Evolutionary conservation across 2,113 vertebrate genomes (phyloP).

Genomic region (Sander lucioperca): DNA sequence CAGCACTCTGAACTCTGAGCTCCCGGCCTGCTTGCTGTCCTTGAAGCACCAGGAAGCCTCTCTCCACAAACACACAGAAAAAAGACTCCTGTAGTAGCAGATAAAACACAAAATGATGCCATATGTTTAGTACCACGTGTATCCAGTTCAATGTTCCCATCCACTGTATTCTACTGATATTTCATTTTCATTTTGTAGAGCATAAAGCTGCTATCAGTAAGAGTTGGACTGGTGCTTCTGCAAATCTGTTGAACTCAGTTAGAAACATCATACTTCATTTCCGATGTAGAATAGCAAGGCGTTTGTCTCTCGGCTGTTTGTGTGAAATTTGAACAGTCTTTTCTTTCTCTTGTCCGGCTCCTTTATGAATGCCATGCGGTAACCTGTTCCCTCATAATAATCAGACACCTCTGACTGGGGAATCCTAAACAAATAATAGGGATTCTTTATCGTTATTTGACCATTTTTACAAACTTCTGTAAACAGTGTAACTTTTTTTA

Average conservation of each 20-base stretch:
- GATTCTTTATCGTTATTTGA: background rate
- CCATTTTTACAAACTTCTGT: background rate
- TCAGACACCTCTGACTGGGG: slow-evolving; percentile 53
- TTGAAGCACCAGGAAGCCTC: slow-evolving; percentile 76
- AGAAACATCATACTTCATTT: slow-evolving; percentile 77
- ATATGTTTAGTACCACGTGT: background rate
- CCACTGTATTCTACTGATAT: background rate
- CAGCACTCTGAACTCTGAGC: slow-evolving; percentile 40
- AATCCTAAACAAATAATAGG: slow-evolving; percentile 31
- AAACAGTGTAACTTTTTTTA: no score
- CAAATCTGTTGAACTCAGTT: background rate
- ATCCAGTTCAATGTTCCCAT: background rate
- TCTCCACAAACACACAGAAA: slow-evolving; percentile 85
- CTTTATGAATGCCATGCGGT: slow-evolving; percentile 77
- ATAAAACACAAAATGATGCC: background rate
- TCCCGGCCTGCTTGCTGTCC: slow-evolving; percentile 23
- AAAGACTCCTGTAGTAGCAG: slow-evolving; percentile 81
- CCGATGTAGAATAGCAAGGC: slow-evolving; percentile 89
- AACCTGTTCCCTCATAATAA: slow-evolving; percentile 92
- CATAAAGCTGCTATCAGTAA: background rate
- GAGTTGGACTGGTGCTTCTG: background rate
- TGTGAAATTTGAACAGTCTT: slow-evolving; percentile 80
- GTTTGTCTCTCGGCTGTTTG: slow-evolving; percentile 85
- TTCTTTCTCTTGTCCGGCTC: background rate
- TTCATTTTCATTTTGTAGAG: background rate